Base-by-base conservation (phyloP, 2,888 invertebrate species). In the Troilus luridus region DNA sequence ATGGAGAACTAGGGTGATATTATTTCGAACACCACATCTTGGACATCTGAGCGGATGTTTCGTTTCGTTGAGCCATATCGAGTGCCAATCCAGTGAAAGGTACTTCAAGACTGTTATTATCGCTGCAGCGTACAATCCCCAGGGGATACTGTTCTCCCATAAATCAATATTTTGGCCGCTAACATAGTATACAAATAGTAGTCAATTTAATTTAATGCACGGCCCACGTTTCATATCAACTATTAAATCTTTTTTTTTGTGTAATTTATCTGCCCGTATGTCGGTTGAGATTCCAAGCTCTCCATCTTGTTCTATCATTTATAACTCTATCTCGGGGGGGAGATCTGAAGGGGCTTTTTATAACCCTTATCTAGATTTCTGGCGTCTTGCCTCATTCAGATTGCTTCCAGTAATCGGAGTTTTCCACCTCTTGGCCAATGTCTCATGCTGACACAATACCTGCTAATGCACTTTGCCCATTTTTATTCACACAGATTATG, bases 161-260 rank as follows among this genome's bases (percentile, higher is more conserved):
- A 85, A 85, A 85, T 85, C 85, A 85, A 56, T n/a, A 56, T 85
- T 54, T 85, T 27, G 72, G 72, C 41, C 41, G 72, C 72, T 77
- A 77, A 85, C 85, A 85, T 85, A 58, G n/a, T 56, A 85, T 85
- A 85, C 85, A 85, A 85, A 85, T 85, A 85, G n/a, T 85, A 85
- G 85, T 11, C 56, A 85, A 56, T 85, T 58, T 85, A 85, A 85
- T 85, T 85, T 85, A 85, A 12, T 85, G 56, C 56, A n/a, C 12
- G 56, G 56, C n/a, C 11, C 9, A 5, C n/a, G 54, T 11, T 10
- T 41, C 56, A 7, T 56, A 85, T 85, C 85, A 85, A 56, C 85
- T 56, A 56, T 54, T 85, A 85, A 85, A 58, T 85, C 85, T 58
- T 0, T n/a, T 85, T 41, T 58, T 85, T 85, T 85, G 56, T 85